Evolutionary conservation across 2,113 vertebrate genomes (phyloP), one percentile per base, ranked within the genome.

Genomic region (Trochalopteron elliotii): DNA sequence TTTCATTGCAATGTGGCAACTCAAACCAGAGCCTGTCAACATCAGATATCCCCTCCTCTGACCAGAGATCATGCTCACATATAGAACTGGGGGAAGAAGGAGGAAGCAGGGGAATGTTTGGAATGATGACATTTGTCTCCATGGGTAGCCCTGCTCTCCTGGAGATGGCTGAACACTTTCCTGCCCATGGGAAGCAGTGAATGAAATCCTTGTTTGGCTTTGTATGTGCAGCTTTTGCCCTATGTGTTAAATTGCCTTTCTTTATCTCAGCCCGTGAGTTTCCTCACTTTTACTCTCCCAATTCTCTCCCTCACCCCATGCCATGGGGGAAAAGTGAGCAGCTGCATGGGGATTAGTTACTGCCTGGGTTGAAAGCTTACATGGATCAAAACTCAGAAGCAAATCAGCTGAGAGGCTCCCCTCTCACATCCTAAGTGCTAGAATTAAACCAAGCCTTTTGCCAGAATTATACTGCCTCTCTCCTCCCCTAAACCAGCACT

Each of bases 281-380:
- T 75, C 19, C n/a, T 55, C 33, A 39, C 16, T 47, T 35, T 35
- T 25, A 68, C 55, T 55, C 17, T 47, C 42, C 17, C 40, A 83
- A 2, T 61, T 61, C 47, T 40, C 9, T 35, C 17, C 16, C 25
- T 5, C 5, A 45, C 25, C 21, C 11, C 49, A n/a, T 59, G 13
- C 37, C 33, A 30, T 12, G 5, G 4, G 5, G 23, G 15, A 59
- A 3, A 3, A 44, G 27, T 0, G 2, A 82, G 39, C 0, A 1
- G 28, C n/a, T 47, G 39, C 1, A 1, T 40, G 55, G 24, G 17
- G 8, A 61, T 47, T 40, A 76, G 39, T 35, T 45, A 52, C 53
- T 18, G n/a, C 12, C 40, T 47, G 9, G 25, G 5, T 3, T 50
- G n/a, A 86, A 90, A 90, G 45, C 6, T 86, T 74, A 11, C 2